A percentile compares a stretch with the other conserved stretches of the same genome.
These are phyloP conservation scores for Malurus leucopterus DNA, from an alignment of 2,797 vertebrate genomes.

Conservation along the genomic window DNA sequence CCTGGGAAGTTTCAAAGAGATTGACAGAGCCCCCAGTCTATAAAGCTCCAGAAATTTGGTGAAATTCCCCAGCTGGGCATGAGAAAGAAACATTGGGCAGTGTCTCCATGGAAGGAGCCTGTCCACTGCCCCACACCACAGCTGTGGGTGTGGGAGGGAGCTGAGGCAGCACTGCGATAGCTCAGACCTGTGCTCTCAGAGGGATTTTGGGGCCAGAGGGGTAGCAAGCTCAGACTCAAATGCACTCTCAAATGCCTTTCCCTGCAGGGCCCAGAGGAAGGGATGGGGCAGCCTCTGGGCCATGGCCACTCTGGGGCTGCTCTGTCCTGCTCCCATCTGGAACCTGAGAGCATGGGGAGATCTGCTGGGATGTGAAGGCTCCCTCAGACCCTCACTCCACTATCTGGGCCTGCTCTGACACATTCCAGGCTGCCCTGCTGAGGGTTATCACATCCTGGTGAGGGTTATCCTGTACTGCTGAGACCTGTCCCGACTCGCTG, in stretches of 20 bases:
- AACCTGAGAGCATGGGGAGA: not conserved
- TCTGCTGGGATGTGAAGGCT: not conserved
- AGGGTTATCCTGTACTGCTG: too few relatives aligned
- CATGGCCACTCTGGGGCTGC: not conserved
- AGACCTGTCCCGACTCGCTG: too few relatives aligned
- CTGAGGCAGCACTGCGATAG: not conserved
- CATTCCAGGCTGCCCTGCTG: not conserved
- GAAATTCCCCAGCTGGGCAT: not conserved
- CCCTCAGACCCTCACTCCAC: not conserved
- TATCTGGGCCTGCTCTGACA: not conserved
- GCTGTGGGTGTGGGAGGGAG: not conserved
- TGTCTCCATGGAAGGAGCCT: not conserved
- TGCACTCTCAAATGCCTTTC: not conserved
- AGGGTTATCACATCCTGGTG: too few relatives aligned
- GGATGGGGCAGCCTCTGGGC: not conserved
- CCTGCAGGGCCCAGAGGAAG: not conserved
- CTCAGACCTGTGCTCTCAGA: not conserved
- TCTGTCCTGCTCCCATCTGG: not conserved
- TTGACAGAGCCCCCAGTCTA: not conserved
- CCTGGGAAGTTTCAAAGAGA: not conserved
- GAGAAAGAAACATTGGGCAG: not conserved
- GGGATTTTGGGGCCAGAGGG: not conserved
- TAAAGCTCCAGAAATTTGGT: not conserved
- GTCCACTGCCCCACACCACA: fast-evolving
- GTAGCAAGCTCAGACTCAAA: not conserved